Evolutionary conservation across 2,113 vertebrate species (phyloP).

Genomic region (Mirounga angustirostris): DNA sequence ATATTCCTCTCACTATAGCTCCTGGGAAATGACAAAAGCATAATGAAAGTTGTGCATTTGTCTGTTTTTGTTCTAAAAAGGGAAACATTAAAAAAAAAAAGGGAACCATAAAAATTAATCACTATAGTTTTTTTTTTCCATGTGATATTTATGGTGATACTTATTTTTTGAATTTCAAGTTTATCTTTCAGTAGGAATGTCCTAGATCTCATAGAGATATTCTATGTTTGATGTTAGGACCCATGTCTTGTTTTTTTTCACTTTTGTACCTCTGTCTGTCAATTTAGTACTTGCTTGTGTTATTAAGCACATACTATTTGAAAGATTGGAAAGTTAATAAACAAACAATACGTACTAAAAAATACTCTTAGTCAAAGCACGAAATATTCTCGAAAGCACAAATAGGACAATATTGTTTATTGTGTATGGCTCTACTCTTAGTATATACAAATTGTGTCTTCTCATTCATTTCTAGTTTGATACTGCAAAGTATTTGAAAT

Average conservation of each 20-base stretch:
- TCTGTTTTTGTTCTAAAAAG: neutral
- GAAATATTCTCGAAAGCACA: neutral
- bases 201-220: neutral
- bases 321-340: neutral
- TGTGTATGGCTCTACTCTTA: neutral
- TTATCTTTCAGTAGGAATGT: neutral
- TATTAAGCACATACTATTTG: neutral
- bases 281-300: neutral
- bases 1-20: neutral
- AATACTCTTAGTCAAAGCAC: neutral
- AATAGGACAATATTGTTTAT: neutral
- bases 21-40: neutral
- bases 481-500: neutral
- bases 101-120: neutral
- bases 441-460: neutral
- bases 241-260: neutral
- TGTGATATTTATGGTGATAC: neutral
- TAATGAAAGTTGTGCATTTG: neutral
- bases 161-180: neutral
- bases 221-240: neutral
- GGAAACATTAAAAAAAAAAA: neutral
- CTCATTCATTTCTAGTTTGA: neutral
- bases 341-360: neutral
- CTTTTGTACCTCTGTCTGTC: neutral
- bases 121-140: neutral